phyloP scores from a whole-genome alignment of 2,888 invertebrate species.

The Melitaea athalia region DNA sequence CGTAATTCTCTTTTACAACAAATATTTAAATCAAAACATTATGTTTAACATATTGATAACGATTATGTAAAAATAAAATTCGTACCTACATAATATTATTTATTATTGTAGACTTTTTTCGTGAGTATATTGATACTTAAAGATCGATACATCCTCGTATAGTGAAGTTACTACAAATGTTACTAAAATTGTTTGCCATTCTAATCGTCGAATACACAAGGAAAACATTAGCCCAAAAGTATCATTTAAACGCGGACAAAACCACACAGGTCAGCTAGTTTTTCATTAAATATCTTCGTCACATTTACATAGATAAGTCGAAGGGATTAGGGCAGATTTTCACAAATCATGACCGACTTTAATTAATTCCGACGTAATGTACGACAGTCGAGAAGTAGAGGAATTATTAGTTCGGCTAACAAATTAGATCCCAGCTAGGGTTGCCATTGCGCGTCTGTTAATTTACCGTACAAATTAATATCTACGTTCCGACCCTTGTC shows the following conservation, averaged over 20 bases:
- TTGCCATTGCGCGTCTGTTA: conserved; percentile 69
- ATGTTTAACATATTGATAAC: neutral
- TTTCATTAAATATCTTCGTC: too few relatives aligned
- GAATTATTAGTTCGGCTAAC: conserved; percentile 49
- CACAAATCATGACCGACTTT: conserved; percentile 21
- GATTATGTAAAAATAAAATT: neutral
- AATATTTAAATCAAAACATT: neutral
- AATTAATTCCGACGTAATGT: conserved; percentile 26
- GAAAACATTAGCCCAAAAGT: too few relatives aligned
- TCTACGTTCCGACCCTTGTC: conserved; percentile 80
- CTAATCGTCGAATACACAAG: too few relatives aligned
- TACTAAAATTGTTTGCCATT: too few relatives aligned
- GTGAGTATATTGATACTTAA: too few relatives aligned
- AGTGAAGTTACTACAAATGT: too few relatives aligned
- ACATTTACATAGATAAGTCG: neutral
- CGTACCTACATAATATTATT: too few relatives aligned
- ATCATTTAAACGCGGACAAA: too few relatives aligned
- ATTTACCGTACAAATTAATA: conserved; percentile 80
- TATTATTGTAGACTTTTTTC: too few relatives aligned
- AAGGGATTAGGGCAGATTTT: neutral
- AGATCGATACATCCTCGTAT: too few relatives aligned
- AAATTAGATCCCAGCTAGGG: conserved; percentile 66
- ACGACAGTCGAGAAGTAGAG: conserved; percentile 39
- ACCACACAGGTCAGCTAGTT: too few relatives aligned
- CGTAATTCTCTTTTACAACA: neutral